Base-by-base conservation (phyloP, 2,797 vertebrate species). In the Buceros bicornis region DNA sequence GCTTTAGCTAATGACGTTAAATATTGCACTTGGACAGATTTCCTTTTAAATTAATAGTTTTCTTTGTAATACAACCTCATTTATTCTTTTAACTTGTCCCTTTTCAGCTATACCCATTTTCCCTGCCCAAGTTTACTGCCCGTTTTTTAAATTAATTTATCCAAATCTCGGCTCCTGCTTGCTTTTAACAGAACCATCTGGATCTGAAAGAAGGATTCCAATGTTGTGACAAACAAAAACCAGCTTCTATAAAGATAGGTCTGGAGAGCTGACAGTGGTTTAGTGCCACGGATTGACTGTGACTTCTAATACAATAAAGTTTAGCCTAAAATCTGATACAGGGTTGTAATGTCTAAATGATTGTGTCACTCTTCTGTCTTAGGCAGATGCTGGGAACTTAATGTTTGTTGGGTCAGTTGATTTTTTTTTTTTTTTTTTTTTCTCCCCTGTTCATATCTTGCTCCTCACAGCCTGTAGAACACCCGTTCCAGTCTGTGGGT, bases 21-120 rank as follows among this genome's bases (percentile, higher is more conserved):
- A 91, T 94, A 83, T 80, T 95, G 72, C 33, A 35, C 76, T 95
- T 85, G 71, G 67, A 87, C 35, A 80, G 84, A 71, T 71, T 73
- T 11, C 53, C n/a, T 73, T 89, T 74, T 82, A 67, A 85, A 85
- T 66, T 28, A 87, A 71, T 70, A 87, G 54, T 54, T 82, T 86
- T 61, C 40, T 72, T 89, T 85, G 62, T 70, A 79, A 50, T 77
- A n/a, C 64, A 85, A 24, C 48, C 56, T 89, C 28, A 88, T n/a
- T 31, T 35, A 28, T 35, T 53, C 31, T 90, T 84, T 60, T 18
- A 66, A 5, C 26, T 83, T 40, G 16, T 29, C 37, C 26, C 29
- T 89, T 89, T 90, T 66, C 28, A 67, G 40, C 29, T 66, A 13
- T 51, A 40, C 4, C 8, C 1, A 2, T 43, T 89, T 77, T 82